Percentiles rank a stretch among this genome's conserved stretches.
These are phyloP conservation scores for Leucophora obtusa DNA, from an alignment of 2,888 invertebrate species.

Conservation along the genomic window DNA sequence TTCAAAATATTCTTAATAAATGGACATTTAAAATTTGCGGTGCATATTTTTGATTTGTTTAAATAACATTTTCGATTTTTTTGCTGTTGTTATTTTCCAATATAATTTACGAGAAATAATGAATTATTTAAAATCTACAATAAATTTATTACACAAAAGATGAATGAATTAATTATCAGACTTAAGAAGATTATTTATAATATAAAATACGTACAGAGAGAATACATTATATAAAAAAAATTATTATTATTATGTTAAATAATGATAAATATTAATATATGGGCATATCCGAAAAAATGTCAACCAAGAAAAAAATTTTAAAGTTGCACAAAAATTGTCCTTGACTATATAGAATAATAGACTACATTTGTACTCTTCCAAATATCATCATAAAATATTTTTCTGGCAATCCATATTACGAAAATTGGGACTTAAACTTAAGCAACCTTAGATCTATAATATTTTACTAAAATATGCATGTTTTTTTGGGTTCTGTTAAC, in stretches of 20 bases:
- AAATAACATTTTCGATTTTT: slow-evolving; percentile 5
- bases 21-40: slow-evolving; percentile 27
- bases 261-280: slow-evolving; percentile 2
- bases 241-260: slow-evolving; percentile 24
- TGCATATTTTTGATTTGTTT: slow-evolving; percentile 16
- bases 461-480: too few relatives aligned
- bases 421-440: too few relatives aligned
- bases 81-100: background rate
- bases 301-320: too few relatives aligned
- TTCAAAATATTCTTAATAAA: slow-evolving; percentile 44
- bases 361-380: too few relatives aligned
- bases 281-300: too few relatives aligned
- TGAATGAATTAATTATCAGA: slow-evolving; percentile 49
- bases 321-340: too few relatives aligned
- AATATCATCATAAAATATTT: too few relatives aligned
- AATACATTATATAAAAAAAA: slow-evolving; percentile 14
- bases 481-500: too few relatives aligned
- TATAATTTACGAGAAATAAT: slow-evolving; percentile 11
- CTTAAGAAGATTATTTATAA: slow-evolving; percentile 47
- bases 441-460: too few relatives aligned
- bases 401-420: too few relatives aligned
- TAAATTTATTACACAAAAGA: slow-evolving; percentile 44
- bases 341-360: too few relatives aligned
- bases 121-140: slow-evolving; percentile 29
- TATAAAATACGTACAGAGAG: slow-evolving; percentile 35